Conservation (phyloP, 2,888 invertebrate genomes). For the Odontocerum albicorne region DNA sequence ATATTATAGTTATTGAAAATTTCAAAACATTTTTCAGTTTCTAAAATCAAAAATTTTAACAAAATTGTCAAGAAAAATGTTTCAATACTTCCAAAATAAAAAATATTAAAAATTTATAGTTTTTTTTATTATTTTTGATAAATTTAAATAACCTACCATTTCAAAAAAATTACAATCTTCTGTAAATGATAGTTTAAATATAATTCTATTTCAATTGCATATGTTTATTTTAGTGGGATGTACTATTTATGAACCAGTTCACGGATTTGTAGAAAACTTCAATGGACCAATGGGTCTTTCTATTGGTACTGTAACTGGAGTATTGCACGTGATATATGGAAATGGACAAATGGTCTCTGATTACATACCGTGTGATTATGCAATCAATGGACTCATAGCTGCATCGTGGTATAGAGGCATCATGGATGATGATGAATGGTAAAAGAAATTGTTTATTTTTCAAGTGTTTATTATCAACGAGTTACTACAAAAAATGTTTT, state of each 20-base stretch:
- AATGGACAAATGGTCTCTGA: slow-evolving; percentile 16
- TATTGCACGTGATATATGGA: slow-evolving; percentile 31
- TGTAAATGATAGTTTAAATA: not conserved
- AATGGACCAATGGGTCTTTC: slow-evolving; percentile 47
- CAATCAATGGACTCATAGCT: slow-evolving; percentile 35
- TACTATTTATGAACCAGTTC: slow-evolving; percentile 45
- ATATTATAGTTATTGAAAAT: no score
- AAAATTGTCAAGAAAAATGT: no score
- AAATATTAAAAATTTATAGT: no score
- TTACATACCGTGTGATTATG: slow-evolving; percentile 36
- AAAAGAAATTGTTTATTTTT: no score
- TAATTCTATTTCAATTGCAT: not conserved
- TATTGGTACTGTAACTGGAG: slow-evolving; percentile 32
- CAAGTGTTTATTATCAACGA: no score
- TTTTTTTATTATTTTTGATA: no score
- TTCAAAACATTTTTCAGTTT: no score
- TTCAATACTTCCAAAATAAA: no score
- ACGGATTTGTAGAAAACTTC: slow-evolving; percentile 51
- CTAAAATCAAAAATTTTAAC: no score
- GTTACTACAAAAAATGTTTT: no score
- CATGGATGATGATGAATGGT: slow-evolving; percentile 23
- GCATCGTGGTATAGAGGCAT: slow-evolving; percentile 35
- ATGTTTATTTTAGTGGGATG: slow-evolving; percentile 42
- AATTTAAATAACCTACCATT: not conserved
- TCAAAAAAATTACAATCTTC: no score